Percentiles rank a stretch among this genome's conserved stretches.
phyloP scores from a whole-genome alignment of 2,113 vertebrate species.

The Pygoscelis adeliae region DNA sequence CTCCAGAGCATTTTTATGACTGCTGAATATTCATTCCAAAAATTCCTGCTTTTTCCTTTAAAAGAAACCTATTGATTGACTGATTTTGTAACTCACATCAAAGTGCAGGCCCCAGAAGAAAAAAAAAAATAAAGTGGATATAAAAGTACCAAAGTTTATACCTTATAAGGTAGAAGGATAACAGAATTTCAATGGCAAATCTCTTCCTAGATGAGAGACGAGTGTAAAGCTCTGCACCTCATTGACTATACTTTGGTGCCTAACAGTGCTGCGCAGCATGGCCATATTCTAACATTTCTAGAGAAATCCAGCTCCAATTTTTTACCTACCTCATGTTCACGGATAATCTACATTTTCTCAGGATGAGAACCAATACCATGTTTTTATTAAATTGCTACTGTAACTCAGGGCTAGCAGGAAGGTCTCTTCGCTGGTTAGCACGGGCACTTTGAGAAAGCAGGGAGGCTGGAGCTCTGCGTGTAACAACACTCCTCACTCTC shows the following conservation, averaged over 20 bases:
- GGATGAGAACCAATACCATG: neutral
- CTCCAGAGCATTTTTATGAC: neutral
- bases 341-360: neutral
- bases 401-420: neutral
- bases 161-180: neutral
- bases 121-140: neutral
- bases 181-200: neutral
- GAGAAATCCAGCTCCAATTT: neutral
- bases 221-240: neutral
- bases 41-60: neutral
- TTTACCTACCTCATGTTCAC: neutral
- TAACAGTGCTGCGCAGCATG: neutral
- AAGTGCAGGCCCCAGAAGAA: neutral
- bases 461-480: neutral
- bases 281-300: neutral
- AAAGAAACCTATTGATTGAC: neutral
- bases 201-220: neutral
- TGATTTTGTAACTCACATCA: neutral
- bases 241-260: neutral
- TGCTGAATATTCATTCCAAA: conserved; percentile 12
- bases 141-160: neutral
- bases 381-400: neutral
- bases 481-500: neutral
- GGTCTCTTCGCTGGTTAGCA: neutral
- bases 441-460: neutral